Base-by-base conservation (phyloP, 2,113 vertebrate genomes). In the Nycticebus coucang region DNA sequence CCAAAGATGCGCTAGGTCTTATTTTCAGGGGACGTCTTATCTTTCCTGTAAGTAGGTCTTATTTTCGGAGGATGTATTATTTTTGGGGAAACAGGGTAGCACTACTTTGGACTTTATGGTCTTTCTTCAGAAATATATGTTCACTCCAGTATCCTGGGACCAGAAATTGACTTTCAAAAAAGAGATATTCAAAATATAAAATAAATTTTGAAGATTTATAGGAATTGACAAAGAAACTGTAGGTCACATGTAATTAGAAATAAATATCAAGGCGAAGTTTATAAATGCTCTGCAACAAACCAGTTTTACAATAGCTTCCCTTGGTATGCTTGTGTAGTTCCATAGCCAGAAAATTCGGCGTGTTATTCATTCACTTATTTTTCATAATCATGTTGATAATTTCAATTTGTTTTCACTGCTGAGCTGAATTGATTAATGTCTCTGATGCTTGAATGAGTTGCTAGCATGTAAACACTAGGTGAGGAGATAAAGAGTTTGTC, bases 341-440 rank as follows among this genome's bases (percentile, higher is more conserved):
- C 26, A 50, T 26, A 30, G 68, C 62, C 41, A 95, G 50, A 91
- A 53, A 86, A 72, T 12, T 26, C 60, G 28, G 60, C 82, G 24
- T 87, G n/a, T 41, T 2, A 66, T 64, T 87, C n/a, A 57, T 5
- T 74, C 35, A 62, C 59, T 81, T 80, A 30, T 33, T 93, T 79
- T 87, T 57, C 60, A 71, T 79, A 62, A n/a, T 55, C 28, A 12
- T 41, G n/a, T 26, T 94, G 77, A 87, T 74, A 41, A 71, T 85
- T 93, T 94, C 35, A 74, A 17, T 78, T 94, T 64, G 53, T 80
- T 84, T 80, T 71, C 64, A 60, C 79, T 91, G n/a, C 24, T 79
- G 26, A 53, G 30, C 74, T 88, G 77, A 72, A 87, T 37, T 91
- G 68, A 57, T 82, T 50, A 50, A 24, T 87, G 30, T 93, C 91